These are phyloP conservation scores for Addax nasomaculatus DNA, from an alignment of 2,113 vertebrate genomes.

Conservation along the genomic window DNA sequence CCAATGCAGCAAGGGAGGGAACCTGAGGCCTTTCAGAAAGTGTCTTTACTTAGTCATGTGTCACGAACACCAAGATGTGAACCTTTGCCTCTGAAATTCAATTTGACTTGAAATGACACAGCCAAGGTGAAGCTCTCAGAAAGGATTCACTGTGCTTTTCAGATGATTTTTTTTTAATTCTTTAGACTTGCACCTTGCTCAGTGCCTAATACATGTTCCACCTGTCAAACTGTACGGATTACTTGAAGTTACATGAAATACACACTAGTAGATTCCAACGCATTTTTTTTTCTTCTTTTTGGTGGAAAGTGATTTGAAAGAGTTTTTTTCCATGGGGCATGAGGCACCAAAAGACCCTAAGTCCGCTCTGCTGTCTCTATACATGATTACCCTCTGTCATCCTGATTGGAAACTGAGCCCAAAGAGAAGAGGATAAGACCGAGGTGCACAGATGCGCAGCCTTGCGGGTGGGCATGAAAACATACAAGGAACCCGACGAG, in stretches of 20 bases:
- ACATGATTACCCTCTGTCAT: neutral
- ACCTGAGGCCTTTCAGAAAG: too few relatives aligned
- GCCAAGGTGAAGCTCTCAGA: too few relatives aligned
- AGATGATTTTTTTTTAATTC: neutral
- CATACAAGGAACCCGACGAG: neutral
- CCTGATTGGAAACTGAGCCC: neutral
- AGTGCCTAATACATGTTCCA: neutral
- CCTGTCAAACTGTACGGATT: slow-evolving; percentile 31
- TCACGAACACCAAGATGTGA: too few relatives aligned
- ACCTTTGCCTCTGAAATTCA: too few relatives aligned
- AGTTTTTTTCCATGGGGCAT: neutral
- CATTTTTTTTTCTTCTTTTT: neutral
- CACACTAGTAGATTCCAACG: neutral
- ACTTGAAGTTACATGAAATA: neutral
- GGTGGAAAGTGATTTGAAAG: neutral
- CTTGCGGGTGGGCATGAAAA: rapidly evolving
- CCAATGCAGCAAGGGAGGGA: too few relatives aligned
- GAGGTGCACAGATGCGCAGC: neutral
- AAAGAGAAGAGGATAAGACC: neutral
- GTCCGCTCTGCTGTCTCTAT: neutral
- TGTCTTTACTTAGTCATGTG: too few relatives aligned
- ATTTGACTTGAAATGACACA: too few relatives aligned
- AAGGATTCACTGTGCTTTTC: too few relatives aligned
- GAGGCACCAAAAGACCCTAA: neutral
- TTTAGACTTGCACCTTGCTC: slow-evolving; percentile 22